Evolutionary conservation across 2,113 vertebrate genomes (phyloP), one percentile per base, ranked within the genome.

Genomic region (Lepidothrix coronata): DNA sequence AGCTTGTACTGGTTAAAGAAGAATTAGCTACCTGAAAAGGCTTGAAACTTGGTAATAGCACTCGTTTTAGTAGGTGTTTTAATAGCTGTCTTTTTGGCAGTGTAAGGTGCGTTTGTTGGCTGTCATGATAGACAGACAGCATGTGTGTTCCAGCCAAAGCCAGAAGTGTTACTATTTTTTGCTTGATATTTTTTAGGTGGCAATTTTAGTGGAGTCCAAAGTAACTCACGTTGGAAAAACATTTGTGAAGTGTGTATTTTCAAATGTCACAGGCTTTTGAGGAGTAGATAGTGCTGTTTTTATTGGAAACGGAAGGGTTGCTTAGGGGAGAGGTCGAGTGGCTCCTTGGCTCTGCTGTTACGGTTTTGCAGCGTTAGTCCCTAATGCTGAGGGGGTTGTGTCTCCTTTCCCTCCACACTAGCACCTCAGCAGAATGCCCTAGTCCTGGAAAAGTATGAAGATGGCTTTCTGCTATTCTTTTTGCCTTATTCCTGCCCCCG

Each of bases 101-200:
- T 23, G 70, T 63, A 83, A 35, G 15, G 13, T 92, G 80, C 54
- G 63, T 92, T 91, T 89, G 59, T 85, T 71, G 61, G 31, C 49
- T 72, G 52, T 35, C 22, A 0, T 85, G 95, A 75, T 15, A 82
- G 93, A 85, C 80, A 80, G 83, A 27, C 35, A 46, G 61, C 74
- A 57, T 57, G 27, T 68, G 84, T 76, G 59, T 70, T 76, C 57
- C 49, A 79, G 90, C 67, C 67, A 57, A 37, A 85, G 78, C 63
- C 92, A 91, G 44, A 82, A 85, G 81, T 44, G 85, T 94, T 96
- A n/a, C 88, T 96, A 44, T 89, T 90, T 95, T 88, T 91, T 85
- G 66, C 88, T 44, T 89, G 66, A 21, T 62, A 22, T 43, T 67
- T 89, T 91, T 91, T 82, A 83, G 49, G 37, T 82, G 75, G 30